A percentile compares a stretch with the other conserved stretches of the same genome.
Evolutionary conservation across 2,113 vertebrate genomes (phyloP).

Genomic region (Grammomys surdaster): DNA sequence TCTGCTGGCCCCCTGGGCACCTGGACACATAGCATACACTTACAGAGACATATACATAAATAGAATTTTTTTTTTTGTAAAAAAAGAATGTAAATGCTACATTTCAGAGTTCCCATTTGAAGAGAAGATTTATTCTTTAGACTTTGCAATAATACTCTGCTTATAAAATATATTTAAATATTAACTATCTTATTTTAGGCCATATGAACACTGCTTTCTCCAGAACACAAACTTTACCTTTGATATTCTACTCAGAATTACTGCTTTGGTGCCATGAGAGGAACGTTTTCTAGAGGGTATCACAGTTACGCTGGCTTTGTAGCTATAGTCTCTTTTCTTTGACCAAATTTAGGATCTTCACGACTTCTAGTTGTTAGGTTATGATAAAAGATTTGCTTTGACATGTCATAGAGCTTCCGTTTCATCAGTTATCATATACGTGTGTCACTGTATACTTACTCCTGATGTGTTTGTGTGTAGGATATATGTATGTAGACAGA

Average conservation of each 20-base stretch:
- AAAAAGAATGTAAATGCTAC: background rate
- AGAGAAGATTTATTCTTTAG: background rate
- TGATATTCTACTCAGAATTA: background rate
- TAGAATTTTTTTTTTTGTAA: background rate
- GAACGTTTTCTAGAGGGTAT: background rate
- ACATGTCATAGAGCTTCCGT: background rate
- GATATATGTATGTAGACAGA: too few relatives aligned
- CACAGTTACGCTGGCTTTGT: background rate
- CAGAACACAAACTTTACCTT: slow-evolving; percentile 29
- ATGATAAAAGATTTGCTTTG: background rate
- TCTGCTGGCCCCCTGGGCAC: background rate
- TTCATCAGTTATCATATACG: background rate
- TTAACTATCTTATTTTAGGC: slow-evolving; percentile 1
- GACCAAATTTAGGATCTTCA: background rate
- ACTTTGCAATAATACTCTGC: background rate
- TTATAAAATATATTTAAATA: slow-evolving; percentile 22
- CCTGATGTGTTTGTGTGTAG: background rate
- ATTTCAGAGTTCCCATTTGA: background rate
- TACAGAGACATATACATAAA: background rate
- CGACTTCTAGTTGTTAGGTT: background rate
- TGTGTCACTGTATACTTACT: background rate
- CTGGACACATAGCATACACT: too few relatives aligned
- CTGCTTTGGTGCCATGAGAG: background rate
- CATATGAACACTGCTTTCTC: background rate
- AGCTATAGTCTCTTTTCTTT: background rate